Evolutionary conservation across 2,888 invertebrate genomes (phyloP), one percentile per base, ranked within the genome.

Genomic region (Lasioglossum pauxillum): DNA sequence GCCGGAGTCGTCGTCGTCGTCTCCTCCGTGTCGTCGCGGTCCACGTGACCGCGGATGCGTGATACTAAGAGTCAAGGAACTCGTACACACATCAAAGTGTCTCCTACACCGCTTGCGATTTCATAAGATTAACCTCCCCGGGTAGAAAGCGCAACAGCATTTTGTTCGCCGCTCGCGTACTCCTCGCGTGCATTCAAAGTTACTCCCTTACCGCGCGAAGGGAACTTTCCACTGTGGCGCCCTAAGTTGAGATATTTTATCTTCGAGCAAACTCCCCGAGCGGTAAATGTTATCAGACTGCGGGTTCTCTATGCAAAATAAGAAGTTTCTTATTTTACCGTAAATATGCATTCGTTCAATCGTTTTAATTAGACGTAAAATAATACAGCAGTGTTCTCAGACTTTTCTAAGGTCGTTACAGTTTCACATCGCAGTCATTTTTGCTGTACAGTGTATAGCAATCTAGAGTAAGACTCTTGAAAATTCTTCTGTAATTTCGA

Each of bases 31-130:
- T 84, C 86, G 41, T 57, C 57, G 27, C 60, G 46, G 69, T 80
- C 78, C 78, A 64, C 80, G 82, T 75, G 82, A 75, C 85, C 84
- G 75, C 75, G 78, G 49, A 44, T 78, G 71, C 71, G 71, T 69
- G 38, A 69, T 69, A 41, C 71, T 7, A 12, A 12, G 71, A 49
- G 19, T 27, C 64, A 49, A 8, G 60, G 12, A 75, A 38, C 60
- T 46, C 19, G 10, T 71, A 41, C 71, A 41, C 71, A n/a, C 71
- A 71, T 71, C 41, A 38, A 41, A 71, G 71, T 71, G n/a, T 71
- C 38, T n/a, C 41, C 38, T 71, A n/a, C 41, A 41, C 71, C n/a
- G 41, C 41, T 71, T 41, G 71, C 38, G 69, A 69, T 71, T 71
- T 71, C 41, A 38, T 41, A 38, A 71, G 38, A 41, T n/a, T 71